phyloP scores from a whole-genome alignment of 2,113 vertebrate species.

The Diadophis punctatus region DNA sequence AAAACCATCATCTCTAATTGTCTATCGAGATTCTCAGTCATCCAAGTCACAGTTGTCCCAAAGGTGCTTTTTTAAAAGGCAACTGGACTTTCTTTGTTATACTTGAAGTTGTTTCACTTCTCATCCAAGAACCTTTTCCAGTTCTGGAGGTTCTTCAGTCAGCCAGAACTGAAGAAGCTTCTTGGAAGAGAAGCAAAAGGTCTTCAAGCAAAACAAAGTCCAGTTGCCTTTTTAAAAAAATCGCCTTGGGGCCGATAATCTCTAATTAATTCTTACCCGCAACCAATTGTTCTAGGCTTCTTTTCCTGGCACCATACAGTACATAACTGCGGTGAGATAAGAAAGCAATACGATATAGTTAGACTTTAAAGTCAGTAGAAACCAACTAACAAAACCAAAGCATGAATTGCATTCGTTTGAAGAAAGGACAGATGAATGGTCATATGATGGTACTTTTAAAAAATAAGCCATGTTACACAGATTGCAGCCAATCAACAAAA shows the following conservation, averaged over 20 bases:
- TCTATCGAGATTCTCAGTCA: neutral
- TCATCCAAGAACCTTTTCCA: neutral
- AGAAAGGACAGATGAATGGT: neutral
- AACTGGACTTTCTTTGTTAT: neutral
- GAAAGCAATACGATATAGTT: neutral
- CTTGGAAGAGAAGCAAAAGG: neutral
- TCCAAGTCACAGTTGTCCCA: neutral
- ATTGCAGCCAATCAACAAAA: neutral
- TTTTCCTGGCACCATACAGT: neutral
- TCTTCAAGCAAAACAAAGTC: too few relatives aligned
- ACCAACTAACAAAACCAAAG: neutral
- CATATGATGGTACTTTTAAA: neutral
- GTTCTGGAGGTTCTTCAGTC: neutral
- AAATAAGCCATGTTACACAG: neutral
- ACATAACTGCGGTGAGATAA: neutral
- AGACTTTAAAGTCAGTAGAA: neutral
- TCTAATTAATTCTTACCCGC: neutral
- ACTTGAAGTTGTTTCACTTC: neutral
- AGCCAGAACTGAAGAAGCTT: neutral
- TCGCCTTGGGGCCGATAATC: neutral
- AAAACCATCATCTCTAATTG: neutral
- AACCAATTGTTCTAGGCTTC: neutral
- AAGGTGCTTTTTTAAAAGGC: neutral
- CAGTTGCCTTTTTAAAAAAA: too few relatives aligned
- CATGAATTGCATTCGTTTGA: neutral